Base-by-base conservation (phyloP, 35 echinoderm and acorn worm genomes). In the Hemicentrotus pulcherrimus region DNA sequence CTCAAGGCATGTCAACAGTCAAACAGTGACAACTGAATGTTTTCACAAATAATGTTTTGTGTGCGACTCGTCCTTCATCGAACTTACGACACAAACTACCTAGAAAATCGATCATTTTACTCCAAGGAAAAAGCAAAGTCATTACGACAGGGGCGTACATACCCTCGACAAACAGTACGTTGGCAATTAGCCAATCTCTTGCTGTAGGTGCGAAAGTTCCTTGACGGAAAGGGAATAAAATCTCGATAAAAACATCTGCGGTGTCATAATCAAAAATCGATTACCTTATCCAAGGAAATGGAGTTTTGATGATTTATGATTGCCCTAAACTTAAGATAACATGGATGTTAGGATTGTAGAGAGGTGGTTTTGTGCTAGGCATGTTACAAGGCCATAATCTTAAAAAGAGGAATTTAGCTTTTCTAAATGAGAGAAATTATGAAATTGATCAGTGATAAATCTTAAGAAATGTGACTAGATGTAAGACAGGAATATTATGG, bases 231-330 rank as follows among this genome's bases (percentile, higher is more conserved):
- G 7, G 24, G 24, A 24, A 78, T 8, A 28, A 78, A 28, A 78
- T 78, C 65, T 78, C 19, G 65, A 78, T 78, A 78, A n/a, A 78
- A 78, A 78, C 65, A 78, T 78, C 65, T 78, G 65, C 65, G 65
- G 65, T 78, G 65, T 78, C 24, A 78, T 78, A 78, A 78, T 78
- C 2, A 78, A 78, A 78, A 78, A 78, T 78, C 65, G 65, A 78
- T 78, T 78, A n/a, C 65, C 65, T 28, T n/a, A 28, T 78, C 65
- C 65, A n/a, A 78, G 65, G 22, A 78, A 78, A 78, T 78, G 4
- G 65, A 78, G 65, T 78, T 78, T 78, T 78, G 22, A n/a, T 78
- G 65, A 28, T 78, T n/a, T 78, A 55, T 78, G 24, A 78, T 78
- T 22, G 65, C 22, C 65, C 19, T 28, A 78, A n/a, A 78, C 3